These are phyloP conservation scores for Andrena cerasifolii DNA, from an alignment of 1,140 invertebrate genomes.

Conservation along the genomic window DNA sequence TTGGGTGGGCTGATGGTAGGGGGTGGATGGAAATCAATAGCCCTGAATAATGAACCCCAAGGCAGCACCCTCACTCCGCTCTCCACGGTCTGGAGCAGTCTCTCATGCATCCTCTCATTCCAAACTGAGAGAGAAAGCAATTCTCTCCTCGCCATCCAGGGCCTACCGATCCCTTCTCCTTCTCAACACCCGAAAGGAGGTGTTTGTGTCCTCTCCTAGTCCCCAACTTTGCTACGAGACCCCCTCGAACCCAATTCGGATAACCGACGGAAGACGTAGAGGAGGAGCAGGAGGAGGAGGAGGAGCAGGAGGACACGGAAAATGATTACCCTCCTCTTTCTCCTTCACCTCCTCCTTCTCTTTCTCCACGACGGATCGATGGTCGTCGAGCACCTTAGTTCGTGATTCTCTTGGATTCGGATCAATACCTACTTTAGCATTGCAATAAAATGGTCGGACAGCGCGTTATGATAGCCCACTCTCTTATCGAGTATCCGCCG, in stretches of 20 bases:
- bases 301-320: conserved; percentile 60
- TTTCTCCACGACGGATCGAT: conserved; percentile 68
- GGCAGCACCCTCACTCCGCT: conserved; percentile 72
- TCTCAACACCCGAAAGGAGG: conserved; percentile 65
- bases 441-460: conserved; percentile 70
- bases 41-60: conserved; percentile 81
- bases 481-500: conserved; percentile 65
- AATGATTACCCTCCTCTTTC: conserved; percentile 67
- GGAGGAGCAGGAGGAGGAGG: conserved; percentile 59
- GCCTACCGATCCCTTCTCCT: conserved; percentile 61
- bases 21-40: conserved; percentile 81
- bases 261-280: conserved; percentile 71
- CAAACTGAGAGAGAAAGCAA: conserved; percentile 60
- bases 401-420: conserved; percentile 70
- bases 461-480: conserved; percentile 66
- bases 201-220: conserved; percentile 73
- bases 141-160: conserved; percentile 47
- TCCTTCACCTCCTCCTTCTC: conserved; percentile 54
- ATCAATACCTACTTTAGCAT: conserved; percentile 71
- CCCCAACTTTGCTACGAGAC: conserved; percentile 70
- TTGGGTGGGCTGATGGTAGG: conserved; percentile 74
- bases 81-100: conserved; percentile 71
- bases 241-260: conserved; percentile 72
- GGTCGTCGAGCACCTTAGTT: conserved; percentile 70
- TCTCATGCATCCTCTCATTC: conserved; percentile 73